Percentiles rank a stretch among this genome's conserved stretches.
Conservation (phyloP, 2,113 vertebrate species). For the Sisor rabdophorus region DNA sequence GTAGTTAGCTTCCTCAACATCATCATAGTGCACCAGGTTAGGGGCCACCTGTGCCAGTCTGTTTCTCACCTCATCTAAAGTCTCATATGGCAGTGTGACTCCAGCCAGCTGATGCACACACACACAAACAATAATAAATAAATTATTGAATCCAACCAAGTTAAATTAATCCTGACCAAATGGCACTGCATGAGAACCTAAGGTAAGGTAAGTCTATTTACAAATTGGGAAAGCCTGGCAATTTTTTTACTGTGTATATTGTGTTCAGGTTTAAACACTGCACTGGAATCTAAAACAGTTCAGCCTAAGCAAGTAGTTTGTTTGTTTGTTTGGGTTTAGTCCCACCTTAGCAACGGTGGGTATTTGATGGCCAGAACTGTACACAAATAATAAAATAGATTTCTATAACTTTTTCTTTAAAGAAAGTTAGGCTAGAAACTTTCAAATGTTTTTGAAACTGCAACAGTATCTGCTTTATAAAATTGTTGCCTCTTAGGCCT, state of each 20-base stretch:
- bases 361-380: too few species aligned
- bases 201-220: not conserved
- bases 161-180: not conserved
- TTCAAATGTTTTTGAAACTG: too few species aligned
- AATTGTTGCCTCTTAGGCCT: too few species aligned
- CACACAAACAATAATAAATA: not conserved
- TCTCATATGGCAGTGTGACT: constrained; percentile 85
- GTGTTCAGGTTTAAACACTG: too few species aligned
- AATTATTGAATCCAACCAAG: not conserved
- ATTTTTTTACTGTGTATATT: not conserved
- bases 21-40: constrained; percentile 88
- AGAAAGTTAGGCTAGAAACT: too few species aligned
- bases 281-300: too few species aligned
- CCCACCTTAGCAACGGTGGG: too few species aligned
- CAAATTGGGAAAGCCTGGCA: not conserved
- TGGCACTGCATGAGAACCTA: not conserved
- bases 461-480: too few species aligned
- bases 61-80: constrained; percentile 77
- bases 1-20: constrained; percentile 93
- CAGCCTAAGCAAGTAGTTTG: too few species aligned
- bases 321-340: too few species aligned
- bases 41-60: constrained; percentile 89
- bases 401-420: too few species aligned
- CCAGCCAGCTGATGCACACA: constrained; percentile 76
- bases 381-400: too few species aligned